Percentiles rank a stretch among this genome's conserved stretches.
Evolutionary conservation across 1,140 invertebrate species (phyloP).

Genomic region (Pemphigus obesinymphae): DNA sequence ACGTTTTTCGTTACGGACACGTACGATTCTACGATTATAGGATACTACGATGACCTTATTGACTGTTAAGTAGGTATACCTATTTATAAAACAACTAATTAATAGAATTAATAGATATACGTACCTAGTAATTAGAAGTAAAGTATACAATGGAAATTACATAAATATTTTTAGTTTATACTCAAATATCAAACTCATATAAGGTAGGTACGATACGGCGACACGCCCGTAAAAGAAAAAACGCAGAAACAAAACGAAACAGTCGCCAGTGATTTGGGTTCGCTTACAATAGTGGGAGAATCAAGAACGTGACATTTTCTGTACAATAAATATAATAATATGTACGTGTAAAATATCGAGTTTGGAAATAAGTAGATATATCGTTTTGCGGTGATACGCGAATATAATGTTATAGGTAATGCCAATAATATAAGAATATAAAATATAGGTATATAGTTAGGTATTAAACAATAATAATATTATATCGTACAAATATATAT

Average conservation of each 20-base stretch:
- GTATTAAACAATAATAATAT: too few relatives aligned
- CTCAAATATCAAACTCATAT: neutral
- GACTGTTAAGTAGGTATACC: too few relatives aligned
- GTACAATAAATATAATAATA: too few relatives aligned
- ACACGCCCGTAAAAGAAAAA: neutral
- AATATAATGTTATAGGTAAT: neutral
- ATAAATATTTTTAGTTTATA: too few relatives aligned
- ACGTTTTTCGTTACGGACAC: too few relatives aligned
- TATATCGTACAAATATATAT: too few relatives aligned
- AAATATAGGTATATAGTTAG: neutral
- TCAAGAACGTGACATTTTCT: neutral
- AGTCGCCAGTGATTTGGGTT: neutral
- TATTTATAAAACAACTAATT: too few relatives aligned
- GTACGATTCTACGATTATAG: too few relatives aligned
- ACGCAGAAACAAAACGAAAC: neutral
- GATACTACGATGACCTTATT: too few relatives aligned
- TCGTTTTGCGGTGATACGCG: neutral
- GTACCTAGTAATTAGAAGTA: too few relatives aligned
- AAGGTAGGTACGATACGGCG: neutral
- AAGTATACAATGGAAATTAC: too few relatives aligned
- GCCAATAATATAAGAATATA: neutral
- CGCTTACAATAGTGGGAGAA: neutral
- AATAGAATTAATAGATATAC: too few relatives aligned
- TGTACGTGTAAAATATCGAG: neutral
- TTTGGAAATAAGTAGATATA: neutral